Base-by-base conservation (phyloP, 2,113 vertebrate species). In the Chionis minor region DNA sequence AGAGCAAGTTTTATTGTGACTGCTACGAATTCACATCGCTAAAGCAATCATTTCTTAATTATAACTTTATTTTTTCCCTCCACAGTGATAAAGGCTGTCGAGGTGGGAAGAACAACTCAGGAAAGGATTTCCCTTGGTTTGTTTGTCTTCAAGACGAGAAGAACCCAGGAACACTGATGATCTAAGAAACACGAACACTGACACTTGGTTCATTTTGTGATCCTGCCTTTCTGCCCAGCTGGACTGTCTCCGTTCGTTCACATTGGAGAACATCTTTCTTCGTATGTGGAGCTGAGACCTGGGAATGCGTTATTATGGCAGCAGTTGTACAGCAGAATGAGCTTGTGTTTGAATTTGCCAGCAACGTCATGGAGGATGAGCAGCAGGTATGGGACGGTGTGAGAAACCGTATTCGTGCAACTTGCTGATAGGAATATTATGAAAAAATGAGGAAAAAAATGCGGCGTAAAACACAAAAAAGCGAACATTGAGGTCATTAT, bases 271-370 rank as follows among this genome's bases (percentile, higher is more conserved):
- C 54, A 4, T 73, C 67, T 90, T 96, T 71, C 84, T 95, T 98
- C 92, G 79, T 94, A 98, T 98, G 98, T 98, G 96, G 96, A 97
- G 89, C 95, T 98, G 98, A 97, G 75, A 95, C 69, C 91, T 96
- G 96, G 98, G 97, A 98, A 98, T 98, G 98, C 95, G 93, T 97
- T 98, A 98, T 98, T 97, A 99, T 99, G 98, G 98, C 98, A 96
- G 98, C 99, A 96, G 98, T 97, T 88, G 98, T 98, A 81, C 98
- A 99, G 97, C 99, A 99, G 98, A 99, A 98, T 96, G 99, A 99
- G 78, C 98, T 99, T 33, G 98, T 99, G 85, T 99, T 99, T 98
- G 99, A 99, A 88, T 99, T 99, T 97, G 99, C 99, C 97, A 99
- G 99, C 97, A 99, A 99, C 98, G 98, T 99, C 97, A 98, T 99